Base-by-base conservation (phyloP, 2,888 invertebrate genomes). In the Chymomyza caudatula region DNA sequence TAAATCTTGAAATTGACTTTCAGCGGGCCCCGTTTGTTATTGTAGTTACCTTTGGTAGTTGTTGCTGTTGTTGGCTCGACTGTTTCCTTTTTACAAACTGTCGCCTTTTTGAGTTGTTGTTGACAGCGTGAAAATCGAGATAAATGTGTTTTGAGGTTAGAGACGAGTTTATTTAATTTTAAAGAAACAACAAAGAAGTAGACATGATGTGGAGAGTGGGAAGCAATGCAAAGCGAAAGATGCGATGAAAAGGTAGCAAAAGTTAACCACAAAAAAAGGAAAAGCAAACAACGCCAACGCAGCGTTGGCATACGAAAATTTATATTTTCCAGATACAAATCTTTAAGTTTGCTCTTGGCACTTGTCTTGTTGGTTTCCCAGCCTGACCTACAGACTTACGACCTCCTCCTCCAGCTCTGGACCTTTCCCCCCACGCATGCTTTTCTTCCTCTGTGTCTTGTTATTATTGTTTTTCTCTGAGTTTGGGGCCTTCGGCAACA, bases 71-170 rank as follows among this genome's bases (percentile, higher is more conserved):
- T 63, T 60, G 53, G 55, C 66, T 55, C 17, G 5, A 19, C 37
- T 55, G 42, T 55, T 55, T 55, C 29, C 74, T 78, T 85, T 85
- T 78, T 67, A 85, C 85, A 85, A 85, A 85, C 83, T 85, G 84
- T 83, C 86, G 86, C 84, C 84, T 80, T 85, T 81, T 77, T 85
- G 81, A 81, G 84, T 76, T 83, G 84, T 60, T 62, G 84, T 80
- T 85, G 80, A 81, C 80, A 85, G 80, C 81, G 85, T 81, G 86
- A 80, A 81, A 81, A 83, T 83, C 80, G 85, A 85, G 84, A 85
- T 85, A 81, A 81, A 85, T 81, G 86, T 71, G 68, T 83, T 72
- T 67, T 64, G 69, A 60, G 64, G 72, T 61, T 64, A 62, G 64
- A 57, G 72, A 57, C 57, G 72, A 72, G 71, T 72, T 71, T 71